Conservation (phyloP, 2,888 invertebrate species). For the Euzophera pinguis region DNA sequence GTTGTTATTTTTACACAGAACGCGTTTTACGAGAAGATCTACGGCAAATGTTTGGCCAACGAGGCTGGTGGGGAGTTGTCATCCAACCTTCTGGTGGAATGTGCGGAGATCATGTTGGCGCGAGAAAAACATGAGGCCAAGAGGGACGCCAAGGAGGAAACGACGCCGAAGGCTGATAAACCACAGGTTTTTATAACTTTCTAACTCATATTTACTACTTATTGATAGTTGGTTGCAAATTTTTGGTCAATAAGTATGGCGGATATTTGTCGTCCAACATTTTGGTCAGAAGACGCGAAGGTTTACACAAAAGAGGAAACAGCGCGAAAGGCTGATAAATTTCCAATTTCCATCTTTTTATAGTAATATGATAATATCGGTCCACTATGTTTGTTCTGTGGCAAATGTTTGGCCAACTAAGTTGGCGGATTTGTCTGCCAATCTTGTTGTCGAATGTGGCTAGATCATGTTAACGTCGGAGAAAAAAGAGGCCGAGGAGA, state of each 20-base stretch:
- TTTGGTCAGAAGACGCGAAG: too few species aligned
- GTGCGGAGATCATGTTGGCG: conserved; percentile 79
- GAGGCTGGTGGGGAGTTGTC: conserved; percentile 58
- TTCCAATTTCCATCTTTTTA: too few species aligned
- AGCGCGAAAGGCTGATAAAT: too few species aligned
- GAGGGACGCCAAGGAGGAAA: conserved; percentile 51
- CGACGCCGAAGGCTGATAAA: conserved; percentile 56
- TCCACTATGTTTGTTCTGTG: too few species aligned
- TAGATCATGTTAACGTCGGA: too few species aligned
- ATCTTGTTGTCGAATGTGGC: too few species aligned
- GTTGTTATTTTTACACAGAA: conserved; percentile 74
- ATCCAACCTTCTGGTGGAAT: conserved; percentile 66
- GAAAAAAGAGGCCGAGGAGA: too few species aligned
- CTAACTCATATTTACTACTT: too few species aligned
- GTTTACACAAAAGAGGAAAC: too few species aligned
- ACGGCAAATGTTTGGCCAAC: conserved; percentile 86
- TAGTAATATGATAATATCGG: too few species aligned
- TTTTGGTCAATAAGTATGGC: conserved; percentile 63
- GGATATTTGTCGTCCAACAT: conserved; percentile 59
- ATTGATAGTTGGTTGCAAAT: conserved; percentile 82
- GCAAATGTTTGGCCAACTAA: too few species aligned
- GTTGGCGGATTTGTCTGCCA: too few species aligned
- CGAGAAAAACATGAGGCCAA: conserved; percentile 76
- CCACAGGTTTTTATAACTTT: conserved; percentile 35
- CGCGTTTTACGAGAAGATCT: conserved; percentile 90